Percentiles rank a stretch among this genome's conserved stretches.
These are phyloP conservation scores for Pogona vitticeps DNA, from an alignment of 2,113 vertebrate genomes.

Conservation along the genomic window DNA sequence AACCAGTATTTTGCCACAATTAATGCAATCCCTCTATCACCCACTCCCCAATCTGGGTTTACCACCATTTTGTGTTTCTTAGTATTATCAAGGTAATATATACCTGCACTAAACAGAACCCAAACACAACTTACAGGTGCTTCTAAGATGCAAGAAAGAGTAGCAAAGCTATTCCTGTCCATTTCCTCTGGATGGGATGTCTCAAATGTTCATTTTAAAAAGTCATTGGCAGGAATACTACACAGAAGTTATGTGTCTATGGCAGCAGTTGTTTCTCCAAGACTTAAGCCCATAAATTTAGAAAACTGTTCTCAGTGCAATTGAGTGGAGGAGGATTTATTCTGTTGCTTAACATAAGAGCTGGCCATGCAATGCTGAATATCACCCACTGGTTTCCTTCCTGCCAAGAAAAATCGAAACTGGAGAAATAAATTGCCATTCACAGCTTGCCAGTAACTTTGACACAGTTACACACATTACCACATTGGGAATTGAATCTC, in stretches of 20 bases:
- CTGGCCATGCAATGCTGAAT: not conserved
- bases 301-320: rapidly evolving
- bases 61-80: not conserved
- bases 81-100: not conserved
- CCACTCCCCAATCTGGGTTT: not conserved
- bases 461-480: conserved; percentile 38
- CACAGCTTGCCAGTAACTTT: conserved; percentile 24
- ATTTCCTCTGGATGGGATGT: not conserved
- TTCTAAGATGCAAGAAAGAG: not conserved
- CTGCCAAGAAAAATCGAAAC: not conserved
- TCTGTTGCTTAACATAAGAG: not conserved
- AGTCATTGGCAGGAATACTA: not conserved
- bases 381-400: not conserved
- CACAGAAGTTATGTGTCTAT: not conserved
- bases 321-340: not conserved
- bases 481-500: not conserved
- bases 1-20: not conserved
- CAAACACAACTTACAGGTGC: not conserved
- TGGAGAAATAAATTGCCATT: not conserved
- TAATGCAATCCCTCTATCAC: not conserved
- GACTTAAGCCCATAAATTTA: rapidly evolving
- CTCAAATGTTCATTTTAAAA: not conserved
- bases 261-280: not conserved
- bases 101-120: not conserved
- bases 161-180: not conserved